Evolutionary conservation across 2,113 vertebrate species (phyloP).

Genomic region (Machaerirhynchus nigripectus): DNA sequence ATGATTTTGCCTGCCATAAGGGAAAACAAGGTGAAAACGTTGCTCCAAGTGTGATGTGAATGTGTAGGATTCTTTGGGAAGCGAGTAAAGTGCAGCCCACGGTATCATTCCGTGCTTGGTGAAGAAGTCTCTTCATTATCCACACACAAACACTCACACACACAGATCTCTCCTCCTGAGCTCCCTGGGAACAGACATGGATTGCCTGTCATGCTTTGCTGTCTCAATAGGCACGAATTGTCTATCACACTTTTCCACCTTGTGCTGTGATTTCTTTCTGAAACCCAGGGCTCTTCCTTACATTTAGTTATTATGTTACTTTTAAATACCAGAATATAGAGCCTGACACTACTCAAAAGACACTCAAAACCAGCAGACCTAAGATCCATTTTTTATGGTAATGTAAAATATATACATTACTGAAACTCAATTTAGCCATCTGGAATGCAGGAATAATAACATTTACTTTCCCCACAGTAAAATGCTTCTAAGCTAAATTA

Average conservation of each 20-base stretch:
- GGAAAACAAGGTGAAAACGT: background rate
- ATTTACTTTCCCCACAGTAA: conserved; percentile 10
- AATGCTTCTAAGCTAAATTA: conserved; percentile 10
- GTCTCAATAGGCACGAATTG: background rate
- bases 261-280: background rate
- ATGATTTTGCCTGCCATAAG: background rate
- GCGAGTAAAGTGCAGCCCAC: rapidly evolving
- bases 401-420: background rate
- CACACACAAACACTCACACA: background rate
- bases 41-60: background rate
- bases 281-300: background rate
- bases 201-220: background rate
- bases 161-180: background rate
- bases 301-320: background rate
- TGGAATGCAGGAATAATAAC: conserved; percentile 19
- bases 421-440: conserved; percentile 16
- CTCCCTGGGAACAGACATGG: background rate
- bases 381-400: background rate
- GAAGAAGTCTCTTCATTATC: background rate
- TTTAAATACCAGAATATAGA: background rate
- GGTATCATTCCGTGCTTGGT: background rate
- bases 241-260: background rate
- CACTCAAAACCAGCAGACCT: background rate
- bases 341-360: background rate
- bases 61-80: background rate